Base-by-base conservation (phyloP, 2,888 invertebrate species). In the Cantharis rufa region DNA sequence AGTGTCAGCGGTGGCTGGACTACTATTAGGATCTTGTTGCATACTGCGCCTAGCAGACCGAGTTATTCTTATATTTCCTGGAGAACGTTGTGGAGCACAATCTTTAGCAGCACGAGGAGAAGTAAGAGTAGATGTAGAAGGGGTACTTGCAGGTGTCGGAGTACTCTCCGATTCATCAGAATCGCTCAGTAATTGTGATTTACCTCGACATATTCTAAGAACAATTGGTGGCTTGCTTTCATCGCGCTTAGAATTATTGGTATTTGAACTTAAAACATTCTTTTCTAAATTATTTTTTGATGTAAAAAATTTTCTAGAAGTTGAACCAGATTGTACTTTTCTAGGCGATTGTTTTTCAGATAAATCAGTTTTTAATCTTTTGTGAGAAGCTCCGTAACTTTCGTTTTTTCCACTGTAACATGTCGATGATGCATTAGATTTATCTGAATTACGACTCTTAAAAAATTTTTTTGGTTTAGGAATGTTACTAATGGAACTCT, bases 381-480 rank as follows among this genome's bases (percentile, higher is more conserved):
- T 79, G 27, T 10, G 73, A 15, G 70, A 16, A 27, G 77, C 10
- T 18, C 75, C 70, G 15, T 79, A 78, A 9, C 76, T 69, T 61
- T 83, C 82, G 3, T 80, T 77, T 71, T 81, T 81, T 11, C 81
- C 81, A n/a, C 71, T 72, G 78, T 87, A 87, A 32, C 84, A 82
- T 62, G 86, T 82, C 24, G 86, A 82, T 68, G 76, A 70, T 10
- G 77, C 79, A 76, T 92, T 91, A 77, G 91, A 90, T 3, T 90
- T 89, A 81, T 92, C 92, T 16, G 92, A 90, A 88, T 94, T 95
- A 71, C 95, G 93, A 85, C 95, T 96, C 86, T 96, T 96, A 86
- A 96, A 96, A 88, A 96, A 96, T 86, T 96, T 96, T 86, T 96
- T 95, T 66, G 96, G 96, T 87, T 95, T 95, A 9, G 89, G 88